Evolutionary conservation across 2,888 invertebrate genomes (phyloP).

Genomic region (Dendrolimus pini): DNA sequence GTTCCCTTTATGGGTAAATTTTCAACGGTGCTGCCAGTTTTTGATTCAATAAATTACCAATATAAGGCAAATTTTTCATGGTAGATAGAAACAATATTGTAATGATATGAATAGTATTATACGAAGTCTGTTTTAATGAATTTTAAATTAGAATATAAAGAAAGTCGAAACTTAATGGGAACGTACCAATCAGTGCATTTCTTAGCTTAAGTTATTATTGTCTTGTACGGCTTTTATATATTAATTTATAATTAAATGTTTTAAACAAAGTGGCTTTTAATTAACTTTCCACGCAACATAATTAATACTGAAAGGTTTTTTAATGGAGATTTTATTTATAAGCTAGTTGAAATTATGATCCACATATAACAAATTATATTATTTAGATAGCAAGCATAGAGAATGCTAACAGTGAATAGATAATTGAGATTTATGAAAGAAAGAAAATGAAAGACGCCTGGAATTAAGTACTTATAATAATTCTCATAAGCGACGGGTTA

Average conservation of each 20-base stretch:
- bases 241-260: conserved; percentile 71
- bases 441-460: too few species aligned
- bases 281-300: neutral
- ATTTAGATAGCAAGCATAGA: too few species aligned
- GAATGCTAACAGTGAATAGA: too few species aligned
- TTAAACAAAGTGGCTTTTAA: conserved; percentile 35
- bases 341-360: too few species aligned
- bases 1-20: neutral
- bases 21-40: neutral
- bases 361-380: too few species aligned
- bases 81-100: conserved; percentile 24
- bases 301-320: too few species aligned
- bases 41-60: neutral
- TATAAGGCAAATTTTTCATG: conserved; percentile 1
- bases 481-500: too few species aligned
- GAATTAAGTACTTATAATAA: too few species aligned
- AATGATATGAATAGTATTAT: conserved; percentile 44
- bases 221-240: conserved; percentile 69
- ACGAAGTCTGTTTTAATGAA: conserved; percentile 43
- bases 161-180: conserved; percentile 35
- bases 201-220: conserved; percentile 64
- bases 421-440: too few species aligned
- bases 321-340: too few species aligned
- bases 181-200: conserved; percentile 74
- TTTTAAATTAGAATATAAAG: conserved; percentile 28